A percentile compares a stretch with the other conserved stretches of the same genome.
Evolutionary conservation across 1,140 invertebrate species (phyloP).

Genomic region (Wiebesia pumilae): DNA sequence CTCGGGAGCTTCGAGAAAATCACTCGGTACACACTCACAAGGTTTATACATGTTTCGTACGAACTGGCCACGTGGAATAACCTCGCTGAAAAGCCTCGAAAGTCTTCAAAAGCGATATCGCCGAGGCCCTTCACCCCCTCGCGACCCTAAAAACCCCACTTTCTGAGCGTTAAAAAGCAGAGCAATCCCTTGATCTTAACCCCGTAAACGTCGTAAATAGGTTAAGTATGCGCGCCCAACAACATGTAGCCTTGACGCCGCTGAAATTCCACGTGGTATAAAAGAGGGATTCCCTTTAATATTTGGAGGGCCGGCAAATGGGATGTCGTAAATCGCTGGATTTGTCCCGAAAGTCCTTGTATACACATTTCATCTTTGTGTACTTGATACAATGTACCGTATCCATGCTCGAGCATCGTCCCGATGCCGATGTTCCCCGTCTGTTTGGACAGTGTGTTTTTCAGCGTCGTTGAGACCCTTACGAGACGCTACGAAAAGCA

Average conservation of each 20-base stretch:
- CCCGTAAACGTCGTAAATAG: conserved; percentile 1
- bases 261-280: neutral
- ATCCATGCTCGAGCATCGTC: neutral
- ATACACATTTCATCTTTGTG: conserved; percentile 8
- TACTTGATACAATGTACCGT: neutral
- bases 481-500: neutral
- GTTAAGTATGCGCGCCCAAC: neutral
- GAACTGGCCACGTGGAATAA: neutral
- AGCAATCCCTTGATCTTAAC: neutral
- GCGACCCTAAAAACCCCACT: no score
- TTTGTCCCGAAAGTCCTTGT: conserved; percentile 5
- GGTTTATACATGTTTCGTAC: neutral
- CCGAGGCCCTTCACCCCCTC: neutral
- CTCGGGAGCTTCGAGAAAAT: neutral
- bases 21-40: neutral
- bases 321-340: neutral
- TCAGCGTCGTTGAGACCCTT: no score
- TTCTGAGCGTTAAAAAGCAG: neutral
- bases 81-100: neutral
- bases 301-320: neutral
- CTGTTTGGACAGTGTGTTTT: neutral
- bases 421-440: neutral
- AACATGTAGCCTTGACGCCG: neutral
- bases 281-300: neutral
- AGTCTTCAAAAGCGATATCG: neutral